A percentile compares a stretch with the other conserved stretches of the same genome.
These are phyloP conservation scores for Bubo bubo DNA, from an alignment of 2,113 vertebrate genomes.

Conservation along the genomic window DNA sequence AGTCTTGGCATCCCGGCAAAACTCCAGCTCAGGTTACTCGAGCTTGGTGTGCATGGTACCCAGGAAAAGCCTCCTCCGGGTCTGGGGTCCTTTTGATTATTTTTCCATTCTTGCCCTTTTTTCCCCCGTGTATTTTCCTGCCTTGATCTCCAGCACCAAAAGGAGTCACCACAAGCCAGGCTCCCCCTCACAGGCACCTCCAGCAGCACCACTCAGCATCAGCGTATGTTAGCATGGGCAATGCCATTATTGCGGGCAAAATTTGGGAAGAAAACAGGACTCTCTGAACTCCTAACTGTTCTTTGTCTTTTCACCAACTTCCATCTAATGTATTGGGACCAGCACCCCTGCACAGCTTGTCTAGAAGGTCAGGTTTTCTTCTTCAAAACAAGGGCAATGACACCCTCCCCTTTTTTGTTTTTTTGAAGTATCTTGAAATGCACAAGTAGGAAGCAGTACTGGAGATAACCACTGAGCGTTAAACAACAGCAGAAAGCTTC, in stretches of 20 bases:
- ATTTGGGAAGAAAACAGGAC: not conserved
- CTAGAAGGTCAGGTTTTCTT: not conserved
- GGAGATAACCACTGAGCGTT: accelerated
- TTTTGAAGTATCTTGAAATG: accelerated
- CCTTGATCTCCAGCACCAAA: not conserved
- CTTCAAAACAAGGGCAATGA: not conserved
- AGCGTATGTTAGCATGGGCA: accelerated
- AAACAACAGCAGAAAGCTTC: not conserved
- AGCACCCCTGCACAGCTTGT: not conserved
- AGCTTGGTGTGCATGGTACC: not conserved
- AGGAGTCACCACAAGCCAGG: not conserved
- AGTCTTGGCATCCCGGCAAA: not conserved
- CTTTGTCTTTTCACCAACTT: not conserved
- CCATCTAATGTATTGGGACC: not conserved
- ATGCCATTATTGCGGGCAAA: not conserved
- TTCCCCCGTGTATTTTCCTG: not conserved
- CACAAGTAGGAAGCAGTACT: not conserved
- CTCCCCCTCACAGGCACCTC: not conserved
- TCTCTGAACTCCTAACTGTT: not conserved
- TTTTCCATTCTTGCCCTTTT: not conserved
- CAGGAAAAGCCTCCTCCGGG: not conserved
- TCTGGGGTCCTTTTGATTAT: not conserved
- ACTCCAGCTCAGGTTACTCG: not conserved
- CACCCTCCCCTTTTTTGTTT: not conserved
- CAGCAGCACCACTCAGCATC: not conserved